phyloP scores from a whole-genome alignment of 1,140 invertebrate species.

The Procambarus virginalis region DNA sequence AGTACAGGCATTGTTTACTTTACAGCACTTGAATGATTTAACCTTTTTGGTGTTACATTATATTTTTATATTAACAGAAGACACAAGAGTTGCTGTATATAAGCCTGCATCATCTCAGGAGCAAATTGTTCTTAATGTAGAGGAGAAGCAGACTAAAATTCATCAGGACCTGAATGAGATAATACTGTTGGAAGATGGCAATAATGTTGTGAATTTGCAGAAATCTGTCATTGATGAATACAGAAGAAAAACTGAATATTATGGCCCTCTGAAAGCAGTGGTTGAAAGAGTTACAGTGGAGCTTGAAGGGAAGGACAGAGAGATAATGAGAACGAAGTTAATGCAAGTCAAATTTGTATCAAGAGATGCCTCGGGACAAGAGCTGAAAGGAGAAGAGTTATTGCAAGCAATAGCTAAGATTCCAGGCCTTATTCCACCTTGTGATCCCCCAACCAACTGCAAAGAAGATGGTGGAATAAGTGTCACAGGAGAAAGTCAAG shows the following conservation, averaged over 20 bases:
- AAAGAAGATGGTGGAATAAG: background rate
- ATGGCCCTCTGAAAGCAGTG: conserved; percentile 24
- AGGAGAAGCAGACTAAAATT: background rate
- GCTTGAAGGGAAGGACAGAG: conserved; percentile 13
- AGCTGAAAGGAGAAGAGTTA: conserved; percentile 20
- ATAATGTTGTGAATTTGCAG: conserved; percentile 12
- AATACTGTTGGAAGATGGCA: conserved; percentile 16
- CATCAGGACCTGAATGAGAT: background rate
- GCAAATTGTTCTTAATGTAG: background rate
- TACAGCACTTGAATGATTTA: too few relatives aligned
- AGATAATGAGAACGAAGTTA: conserved; percentile 35
- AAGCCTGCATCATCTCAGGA: conserved; percentile 10
- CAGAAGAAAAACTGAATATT: conserved; percentile 21
- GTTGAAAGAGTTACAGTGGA: conserved; percentile 12
- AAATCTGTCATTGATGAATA: conserved; percentile 38
- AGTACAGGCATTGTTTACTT: too few relatives aligned
- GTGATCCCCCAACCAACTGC: conserved; percentile 13
- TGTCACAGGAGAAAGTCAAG: background rate
- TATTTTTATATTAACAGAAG: background rate
- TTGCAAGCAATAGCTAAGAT: conserved; percentile 19
- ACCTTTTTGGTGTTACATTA: background rate
- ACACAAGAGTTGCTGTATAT: conserved; percentile 8
- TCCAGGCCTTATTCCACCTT: conserved; percentile 34
- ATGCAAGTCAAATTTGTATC: conserved; percentile 25
- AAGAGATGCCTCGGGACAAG: conserved; percentile 12